Conservation (phyloP, 92 coral and sea anemone species). For the Epizoanthus illoricatus region DNA sequence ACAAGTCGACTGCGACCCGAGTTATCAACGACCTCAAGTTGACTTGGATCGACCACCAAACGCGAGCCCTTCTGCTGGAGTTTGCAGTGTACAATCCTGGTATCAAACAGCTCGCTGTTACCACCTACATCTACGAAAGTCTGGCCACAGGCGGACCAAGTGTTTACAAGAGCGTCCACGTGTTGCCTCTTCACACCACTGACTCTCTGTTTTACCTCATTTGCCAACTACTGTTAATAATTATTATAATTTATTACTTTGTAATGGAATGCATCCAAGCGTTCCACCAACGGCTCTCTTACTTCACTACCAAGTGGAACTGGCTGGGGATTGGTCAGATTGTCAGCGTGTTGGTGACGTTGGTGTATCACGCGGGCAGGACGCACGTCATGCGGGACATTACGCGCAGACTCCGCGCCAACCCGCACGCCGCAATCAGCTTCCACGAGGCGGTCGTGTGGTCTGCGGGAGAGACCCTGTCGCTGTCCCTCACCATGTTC, state of each 20-base stretch:
- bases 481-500: background rate
- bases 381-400: no score
- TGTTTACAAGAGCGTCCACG: background rate
- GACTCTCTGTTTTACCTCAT: background rate
- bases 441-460: background rate
- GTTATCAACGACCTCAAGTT: background rate
- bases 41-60: background rate
- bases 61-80: conserved; percentile 1
- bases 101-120: background rate
- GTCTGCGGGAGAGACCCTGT: background rate
- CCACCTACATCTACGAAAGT: background rate
- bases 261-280: background rate
- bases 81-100: conserved; percentile 1
- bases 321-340: background rate
- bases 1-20: background rate
- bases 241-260: background rate
- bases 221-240: conserved; percentile 1
- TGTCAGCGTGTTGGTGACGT: background rate
- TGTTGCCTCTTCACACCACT: background rate
- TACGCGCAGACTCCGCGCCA: background rate
- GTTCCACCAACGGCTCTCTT: background rate
- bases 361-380: background rate
- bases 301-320: background rate
- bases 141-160: background rate
- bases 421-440: background rate